Evolutionary conservation across 2,113 vertebrate genomes (phyloP).

Genomic region (Equus quagga): DNA sequence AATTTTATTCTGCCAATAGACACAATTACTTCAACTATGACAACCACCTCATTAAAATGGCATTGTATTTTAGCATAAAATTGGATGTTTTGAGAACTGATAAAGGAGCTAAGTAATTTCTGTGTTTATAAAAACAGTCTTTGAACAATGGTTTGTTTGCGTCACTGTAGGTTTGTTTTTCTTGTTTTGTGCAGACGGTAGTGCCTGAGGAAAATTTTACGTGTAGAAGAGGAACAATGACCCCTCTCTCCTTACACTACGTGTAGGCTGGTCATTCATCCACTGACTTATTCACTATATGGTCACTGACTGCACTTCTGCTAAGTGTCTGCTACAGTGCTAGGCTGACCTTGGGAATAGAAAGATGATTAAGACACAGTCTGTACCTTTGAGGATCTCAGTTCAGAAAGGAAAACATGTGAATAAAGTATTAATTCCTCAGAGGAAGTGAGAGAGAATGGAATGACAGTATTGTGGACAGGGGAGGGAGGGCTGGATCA

Average conservation of each 20-base stretch:
- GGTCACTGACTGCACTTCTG: rapidly evolving
- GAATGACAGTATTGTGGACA: not conserved
- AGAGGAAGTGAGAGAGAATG: no score
- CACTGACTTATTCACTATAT: rapidly evolving
- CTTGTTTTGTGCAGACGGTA: not conserved
- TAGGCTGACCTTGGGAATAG: rapidly evolving
- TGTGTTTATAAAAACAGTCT: not conserved
- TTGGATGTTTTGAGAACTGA: not conserved
- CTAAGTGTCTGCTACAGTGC: rapidly evolving
- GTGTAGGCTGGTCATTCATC: rapidly evolving
- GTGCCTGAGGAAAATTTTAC: not conserved
- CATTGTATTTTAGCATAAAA: not conserved
- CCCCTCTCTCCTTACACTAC: rapidly evolving
- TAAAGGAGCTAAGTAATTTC: not conserved
- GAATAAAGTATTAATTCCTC: not conserved
- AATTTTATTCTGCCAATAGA: not conserved
- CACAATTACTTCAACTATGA: not conserved
- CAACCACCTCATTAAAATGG: not conserved
- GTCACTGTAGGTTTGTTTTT: rapidly evolving
- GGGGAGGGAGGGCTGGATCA: rapidly evolving
- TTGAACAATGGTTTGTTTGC: not conserved
- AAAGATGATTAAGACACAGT: rapidly evolving
- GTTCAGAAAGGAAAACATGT: not conserved
- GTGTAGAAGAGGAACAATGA: rapidly evolving
- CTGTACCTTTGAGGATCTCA: not conserved